Conservation (phyloP, 2,888 invertebrate genomes). For the Brachypterus glaber region DNA sequence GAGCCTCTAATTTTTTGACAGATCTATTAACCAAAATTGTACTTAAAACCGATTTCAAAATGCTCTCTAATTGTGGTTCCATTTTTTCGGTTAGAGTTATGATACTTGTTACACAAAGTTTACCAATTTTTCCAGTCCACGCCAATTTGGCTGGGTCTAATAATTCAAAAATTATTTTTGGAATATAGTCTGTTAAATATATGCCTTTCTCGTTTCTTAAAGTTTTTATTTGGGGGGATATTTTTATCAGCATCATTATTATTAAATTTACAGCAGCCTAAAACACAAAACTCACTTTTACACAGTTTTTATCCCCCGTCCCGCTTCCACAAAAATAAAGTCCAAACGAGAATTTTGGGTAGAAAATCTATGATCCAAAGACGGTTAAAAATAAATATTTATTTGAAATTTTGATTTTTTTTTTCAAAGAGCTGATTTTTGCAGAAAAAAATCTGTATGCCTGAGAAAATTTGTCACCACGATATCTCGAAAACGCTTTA, state of each 20-base stretch:
- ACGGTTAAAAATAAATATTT: too few species aligned
- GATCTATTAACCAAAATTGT: slow-evolving; percentile 13
- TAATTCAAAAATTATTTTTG: slow-evolving; percentile 17
- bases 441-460: too few species aligned
- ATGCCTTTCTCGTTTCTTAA: slow-evolving; percentile 16
- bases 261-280: slow-evolving; percentile 20
- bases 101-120: slow-evolving; percentile 20
- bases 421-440: too few species aligned
- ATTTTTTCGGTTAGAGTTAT: slow-evolving; percentile 21
- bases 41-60: slow-evolving; percentile 22
- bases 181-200: slow-evolving; percentile 16
- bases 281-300: too few species aligned
- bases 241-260: slow-evolving; percentile 16
- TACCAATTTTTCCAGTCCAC: slow-evolving; percentile 18
- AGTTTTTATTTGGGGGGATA: slow-evolving; percentile 14
- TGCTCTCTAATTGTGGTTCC: slow-evolving; percentile 20
- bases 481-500: too few species aligned
- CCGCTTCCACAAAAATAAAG: too few species aligned
- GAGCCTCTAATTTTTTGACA: slow-evolving; percentile 10
- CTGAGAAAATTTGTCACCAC: too few species aligned
- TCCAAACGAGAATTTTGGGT: too few species aligned
- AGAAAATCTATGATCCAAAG: too few species aligned
- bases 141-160: slow-evolving; percentile 14
- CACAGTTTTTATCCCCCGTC: too few species aligned
- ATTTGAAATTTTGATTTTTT: too few species aligned